Base-by-base conservation (phyloP, 2,113 vertebrate genomes). In the Malurus alboscapulatus region DNA sequence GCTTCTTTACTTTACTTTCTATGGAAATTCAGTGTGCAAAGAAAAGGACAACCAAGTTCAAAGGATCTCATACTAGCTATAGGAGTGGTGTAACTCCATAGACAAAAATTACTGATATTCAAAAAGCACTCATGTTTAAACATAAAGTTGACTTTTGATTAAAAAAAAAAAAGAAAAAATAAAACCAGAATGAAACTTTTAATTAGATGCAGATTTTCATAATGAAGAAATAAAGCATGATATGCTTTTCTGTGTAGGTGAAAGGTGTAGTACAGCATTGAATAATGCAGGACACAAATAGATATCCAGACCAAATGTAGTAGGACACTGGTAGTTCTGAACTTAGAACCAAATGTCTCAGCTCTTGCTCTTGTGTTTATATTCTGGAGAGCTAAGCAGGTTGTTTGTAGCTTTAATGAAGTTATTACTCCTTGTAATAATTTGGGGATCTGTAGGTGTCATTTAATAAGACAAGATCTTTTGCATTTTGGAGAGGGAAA, bases 241-340 rank as follows among this genome's bases (percentile, higher is more conserved):
- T 29, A 4, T 72, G 27, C 6, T 19, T 61, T 42, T 80, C 14
- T 36, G 0, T 30, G 0, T 38, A 54, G 8, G 2, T 58, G 7
- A 40, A 34, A 48, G 34, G 4, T 22, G 6, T 55, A 8, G 40
- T 78, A 30, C 27, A 48, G 20, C 62, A 87, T 8, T 61, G 9
- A 62, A 38, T 21, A 71, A 4, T 8, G 4, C 11, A 30, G 29
- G 27, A 40, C 47, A 72, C 30, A 61, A n/a, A 36, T 30, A 25
- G 1, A 10, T n/a, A 55, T 32, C 15, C 29, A 75, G n/a, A 9
- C 13, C 17, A 51, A 14, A 3, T 6, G 5, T 40, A 8, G 27
- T 30, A 44, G 17, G 12, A 20, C 14, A 14, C 2, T 13, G 30
- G 14, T 40, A 53, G 5, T 79, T 58, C 48, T 45, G n/a, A 75